Evolutionary conservation across 2,797 vertebrate genomes (phyloP), one percentile per base, ranked within the genome.

Genomic region (Pteropus rufus): DNA sequence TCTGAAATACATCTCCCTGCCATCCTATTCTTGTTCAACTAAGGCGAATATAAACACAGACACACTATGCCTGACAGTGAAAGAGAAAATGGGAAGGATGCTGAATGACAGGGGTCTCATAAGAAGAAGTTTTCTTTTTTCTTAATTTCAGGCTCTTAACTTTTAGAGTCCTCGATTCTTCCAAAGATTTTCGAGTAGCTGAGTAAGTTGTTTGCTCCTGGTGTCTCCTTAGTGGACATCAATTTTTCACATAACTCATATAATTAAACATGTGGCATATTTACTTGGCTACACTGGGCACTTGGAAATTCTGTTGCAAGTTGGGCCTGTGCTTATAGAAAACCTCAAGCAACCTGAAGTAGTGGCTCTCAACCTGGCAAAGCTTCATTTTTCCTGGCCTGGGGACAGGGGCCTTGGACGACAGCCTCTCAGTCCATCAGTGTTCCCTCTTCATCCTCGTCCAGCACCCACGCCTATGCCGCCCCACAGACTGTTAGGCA

Each of bases 301-400:
- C 89, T 95, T 97, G 93, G 95, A 97, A 98, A 96, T 67, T 72
- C 80, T 36, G 21, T 67, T 70, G 82, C 67, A 54, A 7, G 0
- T 89, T 95, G 95, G 96, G 54, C 67, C 89, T 34, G 26, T 52
- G 75, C 95, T 72, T 84, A 89, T 96, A 4, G 36, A 93, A 98
- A 98, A 97, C 70, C 91, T 94, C 60, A 31, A 85, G 82, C 93
- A 95, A 70, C 83, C 52, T 87, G 56, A 94, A 86, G 60, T 41
- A 76, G 96, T 83, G 81, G 64, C 94, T 97, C 96, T 86, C 91
- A 93, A 56, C 39, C 87, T 98, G 97, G 97, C 92, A 94, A 65
- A n/a, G 56, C 81, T 62, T 31, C 97, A 75, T 97, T 98, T 86
- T 98, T 98, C 87, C 98, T 98, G 98, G 98, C 97, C 10, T 56